Conservation (phyloP, 2,888 invertebrate genomes). For the Tachina grossa region DNA sequence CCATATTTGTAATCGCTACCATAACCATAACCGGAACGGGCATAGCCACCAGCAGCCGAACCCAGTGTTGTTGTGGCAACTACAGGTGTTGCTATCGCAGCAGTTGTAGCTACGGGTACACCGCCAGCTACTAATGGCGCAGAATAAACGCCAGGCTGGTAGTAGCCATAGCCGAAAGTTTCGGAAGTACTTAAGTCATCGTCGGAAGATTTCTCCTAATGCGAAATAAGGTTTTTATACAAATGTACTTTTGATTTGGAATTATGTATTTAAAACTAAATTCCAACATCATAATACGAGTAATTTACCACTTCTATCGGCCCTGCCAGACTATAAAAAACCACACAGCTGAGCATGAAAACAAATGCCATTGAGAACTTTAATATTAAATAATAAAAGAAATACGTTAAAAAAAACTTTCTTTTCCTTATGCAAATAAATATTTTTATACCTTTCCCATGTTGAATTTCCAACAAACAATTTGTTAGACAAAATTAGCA, state of each 20-base stretch:
- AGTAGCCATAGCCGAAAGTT: conserved; percentile 75
- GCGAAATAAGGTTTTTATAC: background rate
- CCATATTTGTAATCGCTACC: conserved; percentile 71
- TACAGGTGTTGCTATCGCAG: conserved; percentile 41
- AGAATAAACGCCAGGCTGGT: conserved; percentile 70
- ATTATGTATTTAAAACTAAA: background rate
- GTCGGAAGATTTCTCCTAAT: conserved; percentile 58
- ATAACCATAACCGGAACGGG: conserved; percentile 69
- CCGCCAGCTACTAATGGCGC: background rate
- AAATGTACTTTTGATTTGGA: background rate
- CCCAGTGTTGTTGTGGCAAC: conserved; percentile 1
- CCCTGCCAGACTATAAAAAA: conserved; percentile 49
- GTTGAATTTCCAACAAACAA: conserved; percentile 32
- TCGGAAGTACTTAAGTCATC: conserved; percentile 74
- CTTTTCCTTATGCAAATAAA: background rate
- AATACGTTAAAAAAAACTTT: conserved; percentile 14
- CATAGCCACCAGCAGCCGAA: conserved; percentile 36
- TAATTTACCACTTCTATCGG: conserved; percentile 59
- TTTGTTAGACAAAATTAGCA: conserved; percentile 55
- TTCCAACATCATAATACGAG: background rate
- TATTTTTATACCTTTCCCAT: conserved; percentile 46
- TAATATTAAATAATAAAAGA: background rate
- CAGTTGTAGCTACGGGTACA: conserved; percentile 36
- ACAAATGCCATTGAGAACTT: conserved; percentile 12
- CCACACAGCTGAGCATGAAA: conserved; percentile 47